Conservation (phyloP, 2,888 invertebrate species). For the Ochropacha duplaris region DNA sequence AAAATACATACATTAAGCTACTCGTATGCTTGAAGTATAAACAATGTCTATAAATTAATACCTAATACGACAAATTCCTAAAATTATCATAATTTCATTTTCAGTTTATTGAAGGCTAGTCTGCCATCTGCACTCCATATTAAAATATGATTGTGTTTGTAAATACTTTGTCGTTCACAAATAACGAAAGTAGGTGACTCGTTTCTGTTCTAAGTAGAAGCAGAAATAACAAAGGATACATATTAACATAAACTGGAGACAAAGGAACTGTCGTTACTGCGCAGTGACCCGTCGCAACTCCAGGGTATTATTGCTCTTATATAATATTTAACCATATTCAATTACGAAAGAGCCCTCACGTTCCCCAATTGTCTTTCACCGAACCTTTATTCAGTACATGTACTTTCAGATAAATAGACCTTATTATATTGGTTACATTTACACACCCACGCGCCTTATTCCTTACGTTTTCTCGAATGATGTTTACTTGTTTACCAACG, state of each 20-base stretch:
- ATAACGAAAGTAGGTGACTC: slow-evolving; percentile 20
- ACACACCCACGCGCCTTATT: slow-evolving; percentile 17
- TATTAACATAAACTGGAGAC: slow-evolving; percentile 39
- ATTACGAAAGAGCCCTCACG: not conserved
- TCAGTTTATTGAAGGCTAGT: too few species aligned
- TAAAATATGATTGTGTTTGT: too few species aligned
- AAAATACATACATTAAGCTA: too few species aligned
- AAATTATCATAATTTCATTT: too few species aligned
- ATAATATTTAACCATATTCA: not conserved
- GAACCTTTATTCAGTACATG: slow-evolving; percentile 9
- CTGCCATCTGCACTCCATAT: too few species aligned
- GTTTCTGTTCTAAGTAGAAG: not conserved
- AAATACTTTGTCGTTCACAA: not conserved
- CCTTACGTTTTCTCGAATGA: not conserved
- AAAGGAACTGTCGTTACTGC: slow-evolving; percentile 46
- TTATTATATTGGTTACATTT: slow-evolving; percentile 22
- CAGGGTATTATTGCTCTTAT: slow-evolving; percentile 30
- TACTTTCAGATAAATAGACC: slow-evolving; percentile 12
- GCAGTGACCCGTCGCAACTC: slow-evolving; percentile 39
- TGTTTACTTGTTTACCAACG: not conserved
- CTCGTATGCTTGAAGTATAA: too few species aligned
- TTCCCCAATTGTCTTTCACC: not conserved
- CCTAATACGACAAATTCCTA: too few species aligned
- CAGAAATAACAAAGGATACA: slow-evolving; percentile 8
- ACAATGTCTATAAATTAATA: too few species aligned